phyloP scores from a whole-genome alignment of 2,888 invertebrate species.

The Ichneumoninae sp. region DNA sequence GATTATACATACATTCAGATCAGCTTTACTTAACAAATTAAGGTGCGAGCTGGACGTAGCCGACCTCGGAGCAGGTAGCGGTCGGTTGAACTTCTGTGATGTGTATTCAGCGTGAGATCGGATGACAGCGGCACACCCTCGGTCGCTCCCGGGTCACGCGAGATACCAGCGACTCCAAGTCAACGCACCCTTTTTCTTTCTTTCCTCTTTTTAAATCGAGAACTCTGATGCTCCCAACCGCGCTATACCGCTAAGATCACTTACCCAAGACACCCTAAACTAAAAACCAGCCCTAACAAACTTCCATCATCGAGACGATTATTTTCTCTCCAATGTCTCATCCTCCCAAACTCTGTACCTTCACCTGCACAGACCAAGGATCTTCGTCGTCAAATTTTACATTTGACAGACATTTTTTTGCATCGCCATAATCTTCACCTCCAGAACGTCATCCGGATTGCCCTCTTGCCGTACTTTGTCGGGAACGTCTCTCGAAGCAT shows the following conservation, averaged over 20 bases:
- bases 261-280: constrained; percentile 34
- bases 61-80: constrained; percentile 42
- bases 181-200: constrained; percentile 59
- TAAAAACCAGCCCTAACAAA: constrained; percentile 36
- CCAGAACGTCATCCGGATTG: not conserved
- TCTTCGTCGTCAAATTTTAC: not conserved
- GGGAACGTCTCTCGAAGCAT: not conserved
- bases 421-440: not conserved
- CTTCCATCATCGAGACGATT: constrained; percentile 26
- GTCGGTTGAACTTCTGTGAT: constrained; percentile 45
- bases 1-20: constrained; percentile 62
- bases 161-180: constrained; percentile 63
- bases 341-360: not conserved
- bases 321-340: constrained; percentile 25
- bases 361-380: not conserved
- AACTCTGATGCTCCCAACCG: constrained; percentile 52
- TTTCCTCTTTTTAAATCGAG: constrained; percentile 44
- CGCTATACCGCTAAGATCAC: constrained; percentile 39
- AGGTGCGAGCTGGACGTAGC: constrained; percentile 58
- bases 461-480: not conserved
- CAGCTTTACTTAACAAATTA: constrained; percentile 72
- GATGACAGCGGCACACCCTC: constrained; percentile 76
- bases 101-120: constrained; percentile 63
- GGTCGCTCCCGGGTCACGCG: constrained; percentile 75
- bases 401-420: not conserved